Conservation (phyloP, 1,140 invertebrate genomes). For the Drosophila lowei region DNA sequence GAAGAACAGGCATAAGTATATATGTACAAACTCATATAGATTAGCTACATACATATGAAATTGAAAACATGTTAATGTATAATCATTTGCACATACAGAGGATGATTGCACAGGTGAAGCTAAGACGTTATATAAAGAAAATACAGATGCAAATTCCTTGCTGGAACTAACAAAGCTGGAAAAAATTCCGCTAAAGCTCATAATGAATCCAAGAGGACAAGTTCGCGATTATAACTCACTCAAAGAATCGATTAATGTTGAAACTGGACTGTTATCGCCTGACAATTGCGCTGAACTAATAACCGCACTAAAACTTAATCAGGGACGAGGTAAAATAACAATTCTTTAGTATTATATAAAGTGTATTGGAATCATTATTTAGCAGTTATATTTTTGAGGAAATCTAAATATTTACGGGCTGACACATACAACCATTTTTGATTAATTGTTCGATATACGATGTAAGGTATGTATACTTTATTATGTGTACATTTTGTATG, state of each 20-base stretch:
- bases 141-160: conserved; percentile 31
- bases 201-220: conserved; percentile 91
- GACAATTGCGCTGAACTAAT: conserved; percentile 90
- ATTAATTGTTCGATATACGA: too few relatives aligned
- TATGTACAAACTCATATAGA: too few relatives aligned
- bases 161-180: conserved; percentile 78
- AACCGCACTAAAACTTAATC: conserved; percentile 89
- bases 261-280: conserved; percentile 87
- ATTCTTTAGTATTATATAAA: neutral
- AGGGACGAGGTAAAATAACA: conserved; percentile 87
- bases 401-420: too few relatives aligned
- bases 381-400: too few relatives aligned
- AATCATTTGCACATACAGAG: conserved; percentile 39
- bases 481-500: too few relatives aligned
- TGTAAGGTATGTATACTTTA: too few relatives aligned
- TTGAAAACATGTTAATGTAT: conserved; percentile 7
- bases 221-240: conserved; percentile 87
- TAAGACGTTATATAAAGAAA: conserved; percentile 45
- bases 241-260: conserved; percentile 86
- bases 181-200: conserved; percentile 88
- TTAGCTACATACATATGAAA: neutral
- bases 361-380: too few relatives aligned
- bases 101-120: conserved; percentile 45
- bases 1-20: too few relatives aligned
- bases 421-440: too few relatives aligned